Conservation (phyloP, 1,140 invertebrate species). For the Medauroidea extradentata region DNA sequence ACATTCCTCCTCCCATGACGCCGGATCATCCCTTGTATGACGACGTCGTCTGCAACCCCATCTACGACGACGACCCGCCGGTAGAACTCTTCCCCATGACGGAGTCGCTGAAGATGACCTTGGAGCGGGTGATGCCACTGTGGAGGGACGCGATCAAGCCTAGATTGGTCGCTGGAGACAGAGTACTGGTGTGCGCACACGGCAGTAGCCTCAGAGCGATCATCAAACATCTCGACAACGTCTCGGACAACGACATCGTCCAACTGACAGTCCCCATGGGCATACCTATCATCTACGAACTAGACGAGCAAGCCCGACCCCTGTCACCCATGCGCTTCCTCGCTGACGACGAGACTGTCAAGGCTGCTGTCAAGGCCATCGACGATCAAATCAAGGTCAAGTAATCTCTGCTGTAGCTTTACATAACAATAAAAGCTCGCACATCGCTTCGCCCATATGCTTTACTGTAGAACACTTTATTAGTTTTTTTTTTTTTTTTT, state of each 20-base stretch:
- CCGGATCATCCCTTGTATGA: conserved; percentile 50
- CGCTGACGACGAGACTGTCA: background rate
- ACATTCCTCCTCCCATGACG: conserved; percentile 58
- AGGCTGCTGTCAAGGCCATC: background rate
- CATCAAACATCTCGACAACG: too few species aligned
- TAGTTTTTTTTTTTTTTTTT: too few species aligned
- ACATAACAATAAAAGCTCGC: too few species aligned
- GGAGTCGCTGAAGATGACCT: too few species aligned
- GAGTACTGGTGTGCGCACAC: too few species aligned
- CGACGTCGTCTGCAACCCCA: conserved; percentile 49
- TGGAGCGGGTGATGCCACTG: too few species aligned
- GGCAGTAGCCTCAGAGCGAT: too few species aligned
- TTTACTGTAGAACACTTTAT: too few species aligned
- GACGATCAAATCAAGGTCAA: background rate
- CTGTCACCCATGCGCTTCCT: background rate
- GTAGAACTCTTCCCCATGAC: conserved; percentile 37
- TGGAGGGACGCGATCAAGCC: too few species aligned
- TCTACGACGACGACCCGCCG: conserved; percentile 40
- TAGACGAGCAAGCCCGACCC: background rate
- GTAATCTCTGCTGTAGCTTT: too few species aligned
- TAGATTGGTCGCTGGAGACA: too few species aligned
- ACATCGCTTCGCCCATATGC: too few species aligned
- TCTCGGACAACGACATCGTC: background rate
- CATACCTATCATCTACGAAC: background rate
- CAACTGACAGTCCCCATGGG: background rate